Evolutionary conservation across 1,140 invertebrate genomes (phyloP).

Genomic region (Bombus superbus): DNA sequence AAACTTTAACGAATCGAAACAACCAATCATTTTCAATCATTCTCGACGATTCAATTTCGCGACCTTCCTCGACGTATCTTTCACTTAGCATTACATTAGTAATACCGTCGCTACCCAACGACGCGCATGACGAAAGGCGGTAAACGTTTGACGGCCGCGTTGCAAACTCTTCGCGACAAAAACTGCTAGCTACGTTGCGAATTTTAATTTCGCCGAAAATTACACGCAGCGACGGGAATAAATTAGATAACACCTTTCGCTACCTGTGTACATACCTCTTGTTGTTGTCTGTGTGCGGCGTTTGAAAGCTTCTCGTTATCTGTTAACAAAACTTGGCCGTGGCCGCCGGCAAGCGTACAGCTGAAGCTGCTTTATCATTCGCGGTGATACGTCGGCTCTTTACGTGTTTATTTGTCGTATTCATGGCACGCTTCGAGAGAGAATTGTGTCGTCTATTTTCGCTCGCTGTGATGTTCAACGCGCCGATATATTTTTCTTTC

Average conservation of each 20-base stretch:
- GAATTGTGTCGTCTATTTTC: constrained; percentile 31
- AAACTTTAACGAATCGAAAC: neutral
- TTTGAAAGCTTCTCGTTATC: constrained; percentile 37
- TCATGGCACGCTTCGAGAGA: neutral
- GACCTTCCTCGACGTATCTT: neutral
- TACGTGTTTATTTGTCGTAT: neutral
- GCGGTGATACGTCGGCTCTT: neutral
- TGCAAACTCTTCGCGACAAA: neutral
- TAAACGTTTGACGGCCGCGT: neutral
- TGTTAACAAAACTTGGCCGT: constrained; percentile 4
- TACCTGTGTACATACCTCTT: too few species aligned
- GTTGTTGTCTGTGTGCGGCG: neutral
- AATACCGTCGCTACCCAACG: neutral
- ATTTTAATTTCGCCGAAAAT: constrained; percentile 28
- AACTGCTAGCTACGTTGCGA: neutral
- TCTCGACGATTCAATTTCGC: neutral
- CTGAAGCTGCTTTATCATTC: neutral
- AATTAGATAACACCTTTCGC: constrained; percentile 26
- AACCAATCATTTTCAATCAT: neutral
- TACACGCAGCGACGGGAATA: neutral
- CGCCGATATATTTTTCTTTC: neutral
- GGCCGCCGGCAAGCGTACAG: neutral
- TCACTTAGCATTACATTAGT: neutral
- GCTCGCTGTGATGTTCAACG: neutral
- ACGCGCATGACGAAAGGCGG: neutral